Evolutionary conservation across 1,140 invertebrate species (phyloP).

Genomic region (Papilio dardanus): DNA sequence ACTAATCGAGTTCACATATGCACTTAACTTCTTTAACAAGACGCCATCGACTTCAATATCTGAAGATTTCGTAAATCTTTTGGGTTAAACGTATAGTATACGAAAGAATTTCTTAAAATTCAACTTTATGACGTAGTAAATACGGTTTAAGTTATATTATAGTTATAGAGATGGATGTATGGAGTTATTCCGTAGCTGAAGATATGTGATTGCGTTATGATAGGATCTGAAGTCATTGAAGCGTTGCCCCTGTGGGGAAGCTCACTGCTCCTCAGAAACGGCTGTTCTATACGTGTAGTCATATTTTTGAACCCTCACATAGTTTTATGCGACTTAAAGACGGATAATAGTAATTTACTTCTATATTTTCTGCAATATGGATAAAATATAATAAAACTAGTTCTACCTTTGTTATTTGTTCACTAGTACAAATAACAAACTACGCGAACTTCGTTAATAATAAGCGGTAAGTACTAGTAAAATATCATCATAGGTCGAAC

Average conservation of each 20-base stretch:
- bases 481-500: no score
- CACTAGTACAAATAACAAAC: no score
- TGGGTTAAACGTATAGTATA: constrained; percentile 41
- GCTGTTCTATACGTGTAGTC: constrained; percentile 4
- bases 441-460: no score
- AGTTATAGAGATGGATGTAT: constrained; percentile 44
- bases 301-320: constrained; percentile 18
- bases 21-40: constrained; percentile 73
- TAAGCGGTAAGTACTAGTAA: no score
- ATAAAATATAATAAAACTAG: not conserved
- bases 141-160: constrained; percentile 50
- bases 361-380: not conserved
- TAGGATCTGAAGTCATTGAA: constrained; percentile 77
- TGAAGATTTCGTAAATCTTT: constrained; percentile 58
- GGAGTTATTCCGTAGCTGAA: constrained; percentile 45
- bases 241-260: constrained; percentile 55
- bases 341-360: constrained; percentile 10
- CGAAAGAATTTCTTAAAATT: constrained; percentile 9
- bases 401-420: not conserved
- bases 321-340: constrained; percentile 12
- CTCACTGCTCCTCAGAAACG: constrained; percentile 20
- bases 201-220: constrained; percentile 79
- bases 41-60: constrained; percentile 80
- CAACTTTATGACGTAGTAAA: constrained; percentile 33
- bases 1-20: constrained; percentile 71